These are phyloP conservation scores for Etheostoma spectabile DNA, from an alignment of 2,113 vertebrate genomes.

Conservation along the genomic window DNA sequence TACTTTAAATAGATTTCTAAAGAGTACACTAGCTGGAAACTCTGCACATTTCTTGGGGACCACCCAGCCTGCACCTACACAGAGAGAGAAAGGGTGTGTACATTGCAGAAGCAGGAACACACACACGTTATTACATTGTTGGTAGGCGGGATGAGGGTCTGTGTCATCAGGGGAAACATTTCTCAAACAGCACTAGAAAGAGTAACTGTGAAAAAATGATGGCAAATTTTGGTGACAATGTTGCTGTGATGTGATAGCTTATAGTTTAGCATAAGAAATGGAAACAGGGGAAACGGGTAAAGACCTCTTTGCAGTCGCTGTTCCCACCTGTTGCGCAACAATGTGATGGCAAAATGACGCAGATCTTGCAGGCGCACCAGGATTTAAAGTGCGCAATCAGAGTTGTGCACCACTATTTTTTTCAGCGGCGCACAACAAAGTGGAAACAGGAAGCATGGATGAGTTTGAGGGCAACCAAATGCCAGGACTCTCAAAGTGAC, in stretches of 20 bases:
- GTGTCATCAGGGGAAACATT: constrained; percentile 7
- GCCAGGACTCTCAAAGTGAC: no score
- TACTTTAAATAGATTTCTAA: constrained; percentile 32
- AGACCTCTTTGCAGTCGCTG: no score
- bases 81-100: constrained; percentile 33
- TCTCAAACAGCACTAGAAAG: constrained; percentile 1
- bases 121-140: constrained; percentile 1
- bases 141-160: constrained; percentile 24
- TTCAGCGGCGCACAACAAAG: no score
- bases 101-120: constrained; percentile 1
- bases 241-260: background rate
- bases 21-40: constrained; percentile 46
- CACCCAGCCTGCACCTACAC: constrained; percentile 30
- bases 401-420: no score
- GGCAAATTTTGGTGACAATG: constrained; percentile 25
- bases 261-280: background rate
- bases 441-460: no score
- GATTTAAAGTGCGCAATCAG: no score
- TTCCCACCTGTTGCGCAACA: no score
- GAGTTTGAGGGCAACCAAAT: no score
- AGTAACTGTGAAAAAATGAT: constrained; percentile 31
- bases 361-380: no score
- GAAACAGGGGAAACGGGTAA: background rate
- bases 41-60: background rate
- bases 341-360: no score